Evolutionary conservation across 2,113 vertebrate genomes (phyloP).

Genomic region (Elgaria multicarinata): DNA sequence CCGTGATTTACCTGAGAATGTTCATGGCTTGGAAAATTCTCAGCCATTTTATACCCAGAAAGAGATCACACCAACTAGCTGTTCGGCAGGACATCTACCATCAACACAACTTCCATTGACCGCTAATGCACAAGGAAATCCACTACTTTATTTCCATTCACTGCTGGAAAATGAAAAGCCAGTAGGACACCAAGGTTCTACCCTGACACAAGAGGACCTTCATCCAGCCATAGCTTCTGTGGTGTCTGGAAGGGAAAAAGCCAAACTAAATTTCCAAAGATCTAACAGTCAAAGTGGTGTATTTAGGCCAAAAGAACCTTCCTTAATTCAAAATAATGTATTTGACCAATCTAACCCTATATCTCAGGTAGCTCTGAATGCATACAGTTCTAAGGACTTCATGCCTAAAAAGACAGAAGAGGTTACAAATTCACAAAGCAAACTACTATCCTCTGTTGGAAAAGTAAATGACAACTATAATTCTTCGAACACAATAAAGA

Average conservation of each 20-base stretch:
- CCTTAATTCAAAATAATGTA: conserved; percentile 74
- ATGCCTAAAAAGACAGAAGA: conserved; percentile 75
- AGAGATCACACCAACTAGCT: conserved; percentile 68
- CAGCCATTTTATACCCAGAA: conserved; percentile 74
- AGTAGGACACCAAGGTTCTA: conserved; percentile 66
- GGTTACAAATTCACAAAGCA: conserved; percentile 72
- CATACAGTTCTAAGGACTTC: conserved; percentile 66
- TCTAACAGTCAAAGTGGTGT: conserved; percentile 72
- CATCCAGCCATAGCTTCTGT: conserved; percentile 64
- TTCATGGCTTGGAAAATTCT: conserved; percentile 64
- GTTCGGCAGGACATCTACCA: conserved; percentile 74
- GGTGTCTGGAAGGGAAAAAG: conserved; percentile 70
- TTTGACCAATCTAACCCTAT: conserved; percentile 76
- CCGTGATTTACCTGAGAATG: conserved; percentile 66
- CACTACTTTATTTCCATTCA: conserved; percentile 72
- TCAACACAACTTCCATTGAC: conserved; percentile 74
- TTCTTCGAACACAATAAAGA: conserved; percentile 66
- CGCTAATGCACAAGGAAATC: conserved; percentile 68
- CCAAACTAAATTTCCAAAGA: conserved; percentile 75
- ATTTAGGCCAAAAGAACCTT: conserved; percentile 79
- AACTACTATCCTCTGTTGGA: conserved; percentile 68
- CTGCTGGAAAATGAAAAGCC: conserved; percentile 75
- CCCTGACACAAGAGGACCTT: conserved; percentile 68
- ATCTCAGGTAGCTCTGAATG: conserved; percentile 76
- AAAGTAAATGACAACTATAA: conserved; percentile 74